These are phyloP conservation scores for Plectus sambesii DNA, from an alignment of 1,140 invertebrate genomes.

Conservation along the genomic window DNA sequence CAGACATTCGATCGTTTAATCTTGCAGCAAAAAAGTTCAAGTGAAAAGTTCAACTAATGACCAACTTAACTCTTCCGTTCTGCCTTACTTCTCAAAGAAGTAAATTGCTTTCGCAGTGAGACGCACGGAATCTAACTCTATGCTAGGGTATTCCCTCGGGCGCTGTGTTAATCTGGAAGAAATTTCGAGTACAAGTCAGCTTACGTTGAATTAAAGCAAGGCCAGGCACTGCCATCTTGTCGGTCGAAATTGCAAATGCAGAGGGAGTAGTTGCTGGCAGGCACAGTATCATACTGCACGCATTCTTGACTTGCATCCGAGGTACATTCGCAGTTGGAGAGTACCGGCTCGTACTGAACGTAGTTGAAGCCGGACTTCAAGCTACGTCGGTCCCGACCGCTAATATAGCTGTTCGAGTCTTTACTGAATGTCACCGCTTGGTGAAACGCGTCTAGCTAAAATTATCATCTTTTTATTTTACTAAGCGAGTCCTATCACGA, in stretches of 20 bases:
- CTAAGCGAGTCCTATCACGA: not conserved
- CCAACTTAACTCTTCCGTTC: too few species aligned
- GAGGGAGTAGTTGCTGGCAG: conserved; percentile 25
- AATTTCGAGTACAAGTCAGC: too few species aligned
- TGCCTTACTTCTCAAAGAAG: too few species aligned
- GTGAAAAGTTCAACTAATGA: too few species aligned
- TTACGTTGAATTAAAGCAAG: conserved; percentile 33
- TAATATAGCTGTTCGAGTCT: conserved; percentile 19
- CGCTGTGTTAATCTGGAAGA: too few species aligned
- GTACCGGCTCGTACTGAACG: conserved; percentile 39
- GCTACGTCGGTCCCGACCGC: too few species aligned
- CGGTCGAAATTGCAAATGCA: conserved; percentile 43
- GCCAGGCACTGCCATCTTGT: conserved; percentile 39
- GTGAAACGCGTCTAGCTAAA: conserved; percentile 38
- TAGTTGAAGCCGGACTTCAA: conserved; percentile 40
- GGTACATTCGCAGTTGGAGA: conserved; percentile 37
- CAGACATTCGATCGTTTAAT: too few species aligned
- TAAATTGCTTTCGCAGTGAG: too few species aligned
- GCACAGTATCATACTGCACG: conserved; percentile 31
- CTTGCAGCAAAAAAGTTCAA: too few species aligned
- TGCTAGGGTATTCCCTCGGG: too few species aligned
- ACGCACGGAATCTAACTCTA: too few species aligned
- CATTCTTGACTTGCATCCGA: conserved; percentile 22
- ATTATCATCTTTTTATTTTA: conserved; percentile 9
- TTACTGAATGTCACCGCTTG: conserved; percentile 39